phyloP scores from a whole-genome alignment of 2,888 invertebrate genomes.

The Heteromurus nitidus region DNA sequence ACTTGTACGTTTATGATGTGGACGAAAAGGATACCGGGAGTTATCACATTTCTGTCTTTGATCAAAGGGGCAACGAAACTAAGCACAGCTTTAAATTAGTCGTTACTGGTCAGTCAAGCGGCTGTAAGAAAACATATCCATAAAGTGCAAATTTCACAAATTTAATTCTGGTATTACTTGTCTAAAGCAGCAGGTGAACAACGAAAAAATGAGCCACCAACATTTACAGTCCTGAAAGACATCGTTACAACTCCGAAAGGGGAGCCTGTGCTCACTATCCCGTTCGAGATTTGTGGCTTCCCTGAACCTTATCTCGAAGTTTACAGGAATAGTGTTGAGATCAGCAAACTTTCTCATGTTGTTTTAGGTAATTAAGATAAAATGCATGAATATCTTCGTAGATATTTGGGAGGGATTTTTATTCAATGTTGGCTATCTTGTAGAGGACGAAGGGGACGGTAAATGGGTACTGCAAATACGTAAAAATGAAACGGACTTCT shows the following conservation, averaged over 20 bases:
- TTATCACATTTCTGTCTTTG: slow-evolving; percentile 74
- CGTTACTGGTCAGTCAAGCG: slow-evolving; percentile 70
- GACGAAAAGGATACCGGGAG: slow-evolving; percentile 74
- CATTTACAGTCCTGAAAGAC: slow-evolving; percentile 68
- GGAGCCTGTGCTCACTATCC: slow-evolving; percentile 57
- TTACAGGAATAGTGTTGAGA: slow-evolving; percentile 75
- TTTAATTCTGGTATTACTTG: neutral
- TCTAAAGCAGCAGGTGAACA: slow-evolving; percentile 49
- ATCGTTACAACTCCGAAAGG: slow-evolving; percentile 54
- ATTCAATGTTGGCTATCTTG: too few species aligned
- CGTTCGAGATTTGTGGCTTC: slow-evolving; percentile 76
- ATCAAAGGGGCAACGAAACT: slow-evolving; percentile 70
- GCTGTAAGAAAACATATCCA: too few species aligned
- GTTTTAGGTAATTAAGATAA: slow-evolving; percentile 46
- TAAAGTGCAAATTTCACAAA: too few species aligned
- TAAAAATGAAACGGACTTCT: slow-evolving; percentile 51
- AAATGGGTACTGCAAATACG: slow-evolving; percentile 68
- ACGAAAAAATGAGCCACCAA: slow-evolving; percentile 63
- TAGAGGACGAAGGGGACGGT: slow-evolving; percentile 71
- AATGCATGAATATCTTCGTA: neutral
- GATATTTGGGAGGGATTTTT: neutral
- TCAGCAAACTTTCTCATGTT: slow-evolving; percentile 63
- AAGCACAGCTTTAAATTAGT: slow-evolving; percentile 73
- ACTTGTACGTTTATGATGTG: slow-evolving; percentile 73
- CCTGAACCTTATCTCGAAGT: slow-evolving; percentile 77